Conservation (phyloP, 1,140 invertebrate genomes). For the Heliconius himera region DNA sequence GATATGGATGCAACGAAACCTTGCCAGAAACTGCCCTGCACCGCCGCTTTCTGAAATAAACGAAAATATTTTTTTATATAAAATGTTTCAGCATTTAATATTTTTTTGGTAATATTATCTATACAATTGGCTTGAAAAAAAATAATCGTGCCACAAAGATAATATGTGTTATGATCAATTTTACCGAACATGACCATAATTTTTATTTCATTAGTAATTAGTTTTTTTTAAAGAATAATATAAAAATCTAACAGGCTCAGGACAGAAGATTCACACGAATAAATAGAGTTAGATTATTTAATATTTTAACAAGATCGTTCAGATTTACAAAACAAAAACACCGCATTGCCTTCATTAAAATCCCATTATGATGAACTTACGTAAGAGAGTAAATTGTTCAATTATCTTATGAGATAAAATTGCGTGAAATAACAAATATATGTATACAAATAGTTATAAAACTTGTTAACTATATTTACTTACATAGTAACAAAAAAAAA, state of each 20-base stretch:
- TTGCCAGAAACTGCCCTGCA: constrained; percentile 90
- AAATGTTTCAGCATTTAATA: not conserved
- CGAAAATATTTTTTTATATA: constrained; percentile 2
- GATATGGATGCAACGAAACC: constrained; percentile 97
- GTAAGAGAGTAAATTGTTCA: not conserved
- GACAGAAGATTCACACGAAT: not conserved
- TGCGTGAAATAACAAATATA: not conserved
- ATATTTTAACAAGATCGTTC: not conserved
- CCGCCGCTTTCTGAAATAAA: constrained; percentile 61
- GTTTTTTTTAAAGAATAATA: too few species aligned
- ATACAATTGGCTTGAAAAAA: not conserved
- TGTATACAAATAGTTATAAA: not conserved
- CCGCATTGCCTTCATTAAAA: not conserved
- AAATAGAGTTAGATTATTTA: not conserved
- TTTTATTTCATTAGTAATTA: too few species aligned
- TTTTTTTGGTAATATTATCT: not conserved
- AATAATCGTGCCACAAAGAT: not conserved
- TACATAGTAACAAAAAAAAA: too few species aligned
- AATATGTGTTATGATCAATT: too few species aligned
- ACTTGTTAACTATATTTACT: too few species aligned
- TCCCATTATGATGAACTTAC: not conserved
- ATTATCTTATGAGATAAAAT: not conserved
- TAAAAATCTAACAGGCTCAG: too few species aligned
- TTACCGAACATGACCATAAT: too few species aligned
- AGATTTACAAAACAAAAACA: not conserved